Conservation (phyloP, 2,888 invertebrate species). For the Sphinx pinastri region DNA sequence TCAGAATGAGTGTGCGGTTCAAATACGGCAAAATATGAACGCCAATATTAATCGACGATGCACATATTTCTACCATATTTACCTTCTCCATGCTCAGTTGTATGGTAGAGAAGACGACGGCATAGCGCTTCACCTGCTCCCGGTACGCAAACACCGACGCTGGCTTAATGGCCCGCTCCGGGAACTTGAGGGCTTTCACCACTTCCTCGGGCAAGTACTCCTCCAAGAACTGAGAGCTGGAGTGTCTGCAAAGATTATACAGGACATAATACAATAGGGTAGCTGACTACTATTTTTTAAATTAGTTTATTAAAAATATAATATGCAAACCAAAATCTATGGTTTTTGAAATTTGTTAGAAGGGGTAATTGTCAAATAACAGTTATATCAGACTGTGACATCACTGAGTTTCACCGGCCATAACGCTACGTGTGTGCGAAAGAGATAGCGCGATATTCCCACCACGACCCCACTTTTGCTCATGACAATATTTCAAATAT, state of each 20-base stretch:
- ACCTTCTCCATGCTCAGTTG: slow-evolving; percentile 64
- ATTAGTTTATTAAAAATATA: neutral
- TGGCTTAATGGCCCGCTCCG: slow-evolving; percentile 37
- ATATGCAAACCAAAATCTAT: neutral
- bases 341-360: too few relatives aligned
- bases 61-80: slow-evolving; percentile 1
- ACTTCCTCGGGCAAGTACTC: slow-evolving; percentile 51
- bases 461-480: too few relatives aligned
- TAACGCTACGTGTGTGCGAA: too few relatives aligned
- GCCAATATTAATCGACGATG: too few relatives aligned
- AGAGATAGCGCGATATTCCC: too few relatives aligned
- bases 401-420: too few relatives aligned
- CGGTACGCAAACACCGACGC: slow-evolving; percentile 40
- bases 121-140: slow-evolving; percentile 44
- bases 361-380: too few relatives aligned
- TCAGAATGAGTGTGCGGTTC: too few relatives aligned
- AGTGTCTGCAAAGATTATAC: slow-evolving; percentile 45
- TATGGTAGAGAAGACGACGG: slow-evolving; percentile 47
- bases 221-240: slow-evolving; percentile 50
- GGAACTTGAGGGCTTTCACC: slow-evolving; percentile 42
- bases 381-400: too few relatives aligned
- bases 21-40: too few relatives aligned
- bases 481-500: too few relatives aligned
- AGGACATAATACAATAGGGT: neutral
- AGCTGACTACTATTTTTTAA: neutral